A percentile compares a stretch with the other conserved stretches of the same genome.
Evolutionary conservation across 2,888 invertebrate species (phyloP).

Genomic region (Xanthia togata): DNA sequence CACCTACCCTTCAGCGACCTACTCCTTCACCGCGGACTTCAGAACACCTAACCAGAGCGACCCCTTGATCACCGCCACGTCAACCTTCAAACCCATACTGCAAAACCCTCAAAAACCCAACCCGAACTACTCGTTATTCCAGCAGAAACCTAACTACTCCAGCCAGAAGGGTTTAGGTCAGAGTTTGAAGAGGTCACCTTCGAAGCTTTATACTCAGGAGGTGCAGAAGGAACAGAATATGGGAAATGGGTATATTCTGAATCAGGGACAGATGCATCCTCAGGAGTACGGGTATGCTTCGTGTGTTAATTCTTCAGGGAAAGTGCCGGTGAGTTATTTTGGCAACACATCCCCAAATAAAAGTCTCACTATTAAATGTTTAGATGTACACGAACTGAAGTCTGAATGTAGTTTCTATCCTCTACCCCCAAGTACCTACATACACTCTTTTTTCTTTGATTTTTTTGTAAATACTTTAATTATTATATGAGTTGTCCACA

Average conservation of each 20-base stretch:
- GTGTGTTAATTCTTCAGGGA: conserved; percentile 82
- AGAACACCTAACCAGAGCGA: conserved; percentile 91
- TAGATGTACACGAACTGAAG: background rate
- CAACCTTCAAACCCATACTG: conserved; percentile 90
- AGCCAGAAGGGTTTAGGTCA: conserved; percentile 77
- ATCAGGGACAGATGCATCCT: conserved; percentile 83
- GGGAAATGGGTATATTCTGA: conserved; percentile 80
- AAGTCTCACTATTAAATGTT: background rate
- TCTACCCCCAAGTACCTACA: too few species aligned
- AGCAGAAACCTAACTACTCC: conserved; percentile 83
- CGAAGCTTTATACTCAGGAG: conserved; percentile 81
- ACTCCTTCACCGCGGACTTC: conserved; percentile 96
- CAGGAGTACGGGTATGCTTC: conserved; percentile 85
- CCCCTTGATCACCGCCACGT: conserved; percentile 88
- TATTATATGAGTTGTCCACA: background rate
- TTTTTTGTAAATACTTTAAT: background rate
- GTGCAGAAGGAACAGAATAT: conserved; percentile 82
- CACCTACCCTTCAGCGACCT: conserved; percentile 93
- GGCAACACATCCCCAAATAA: too few species aligned
- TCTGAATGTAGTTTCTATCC: too few species aligned
- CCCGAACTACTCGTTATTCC: conserved; percentile 82
- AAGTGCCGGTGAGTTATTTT: conserved; percentile 79
- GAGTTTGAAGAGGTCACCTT: conserved; percentile 84
- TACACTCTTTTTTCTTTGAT: too few species aligned
- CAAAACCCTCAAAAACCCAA: conserved; percentile 84